phyloP scores from a whole-genome alignment of 2,888 invertebrate species.

The Iselma pallidipennis region DNA sequence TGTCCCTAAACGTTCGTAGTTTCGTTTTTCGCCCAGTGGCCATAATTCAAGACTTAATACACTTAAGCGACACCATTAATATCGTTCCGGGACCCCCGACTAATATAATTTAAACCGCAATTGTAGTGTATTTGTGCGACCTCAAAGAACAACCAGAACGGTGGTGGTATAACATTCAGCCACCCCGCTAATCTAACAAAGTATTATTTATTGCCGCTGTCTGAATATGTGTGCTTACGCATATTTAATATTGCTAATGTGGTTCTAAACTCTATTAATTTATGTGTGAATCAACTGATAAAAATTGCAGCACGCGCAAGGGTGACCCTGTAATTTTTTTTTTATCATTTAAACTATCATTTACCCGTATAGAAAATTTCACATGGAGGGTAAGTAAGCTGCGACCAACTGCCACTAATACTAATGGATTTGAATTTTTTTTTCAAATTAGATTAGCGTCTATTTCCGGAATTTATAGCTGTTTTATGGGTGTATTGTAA shows the following conservation, averaged over 20 bases:
- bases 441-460: conserved; percentile 27
- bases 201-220: conserved; percentile 49
- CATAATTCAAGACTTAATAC: conserved; percentile 24
- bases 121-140: conserved; percentile 41
- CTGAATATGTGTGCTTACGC: conserved; percentile 32
- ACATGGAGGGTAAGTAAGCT: conserved; percentile 21
- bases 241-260: conserved; percentile 47
- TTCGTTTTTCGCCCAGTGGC: conserved; percentile 20
- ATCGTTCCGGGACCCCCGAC: conserved; percentile 27
- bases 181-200: conserved; percentile 48
- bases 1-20: conserved; percentile 16
- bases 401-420: conserved; percentile 23
- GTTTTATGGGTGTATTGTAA: conserved; percentile 27
- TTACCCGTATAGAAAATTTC: conserved; percentile 10
- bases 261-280: conserved; percentile 41
- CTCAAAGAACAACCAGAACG: conserved; percentile 36
- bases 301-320: conserved; percentile 42
- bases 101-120: conserved; percentile 44
- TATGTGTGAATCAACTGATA: conserved; percentile 52
- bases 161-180: conserved; percentile 24
- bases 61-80: conserved; percentile 26
- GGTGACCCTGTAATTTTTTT: conserved; percentile 15
- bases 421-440: conserved; percentile 35
- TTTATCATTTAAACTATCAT: conserved; percentile 2
- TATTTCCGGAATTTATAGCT: conserved; percentile 30